A percentile compares a stretch with the other conserved stretches of the same genome.
These are phyloP conservation scores for Cheilosia vernalis DNA, from an alignment of 2,888 invertebrate genomes.

Conservation along the genomic window DNA sequence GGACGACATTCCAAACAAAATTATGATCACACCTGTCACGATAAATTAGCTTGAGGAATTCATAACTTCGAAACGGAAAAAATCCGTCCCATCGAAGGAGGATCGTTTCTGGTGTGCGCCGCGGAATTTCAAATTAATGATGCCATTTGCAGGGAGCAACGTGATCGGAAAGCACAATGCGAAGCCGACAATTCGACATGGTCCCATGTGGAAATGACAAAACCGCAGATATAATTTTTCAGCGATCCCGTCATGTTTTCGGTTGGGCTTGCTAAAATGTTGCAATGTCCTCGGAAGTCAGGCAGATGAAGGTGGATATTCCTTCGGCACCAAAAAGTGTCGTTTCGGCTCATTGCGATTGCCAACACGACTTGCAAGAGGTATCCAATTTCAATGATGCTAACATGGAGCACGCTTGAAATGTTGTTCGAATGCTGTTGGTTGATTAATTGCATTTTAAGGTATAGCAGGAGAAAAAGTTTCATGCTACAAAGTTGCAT, in stretches of 20 bases:
- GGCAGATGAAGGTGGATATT: background rate
- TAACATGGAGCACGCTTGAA: slow-evolving; percentile 14
- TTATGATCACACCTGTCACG: slow-evolving; percentile 71
- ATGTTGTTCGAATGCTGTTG: background rate
- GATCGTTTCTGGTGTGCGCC: background rate
- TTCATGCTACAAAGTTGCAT: too few relatives aligned
- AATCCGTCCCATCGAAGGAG: background rate
- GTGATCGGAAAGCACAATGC: slow-evolving; percentile 56
- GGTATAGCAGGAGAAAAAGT: background rate
- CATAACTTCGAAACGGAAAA: slow-evolving; percentile 36
- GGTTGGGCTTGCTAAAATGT: background rate
- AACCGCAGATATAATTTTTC: slow-evolving; percentile 37
- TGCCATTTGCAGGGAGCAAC: slow-evolving; percentile 61
- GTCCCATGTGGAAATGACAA: slow-evolving; percentile 31
- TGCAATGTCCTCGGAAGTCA: slow-evolving; percentile 23
- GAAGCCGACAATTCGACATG: slow-evolving; percentile 7
- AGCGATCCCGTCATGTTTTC: background rate
- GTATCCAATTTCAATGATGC: slow-evolving; percentile 38
- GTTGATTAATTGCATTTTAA: slow-evolving; percentile 15
- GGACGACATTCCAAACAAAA: slow-evolving; percentile 56
- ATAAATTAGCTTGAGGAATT: slow-evolving; percentile 69
- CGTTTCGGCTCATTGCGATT: slow-evolving; percentile 8
- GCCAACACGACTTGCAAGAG: slow-evolving; percentile 4
- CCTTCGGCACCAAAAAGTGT: background rate
- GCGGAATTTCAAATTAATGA: slow-evolving; percentile 56